Conservation (phyloP, 2,888 invertebrate genomes). For the Philereme vetulata region DNA sequence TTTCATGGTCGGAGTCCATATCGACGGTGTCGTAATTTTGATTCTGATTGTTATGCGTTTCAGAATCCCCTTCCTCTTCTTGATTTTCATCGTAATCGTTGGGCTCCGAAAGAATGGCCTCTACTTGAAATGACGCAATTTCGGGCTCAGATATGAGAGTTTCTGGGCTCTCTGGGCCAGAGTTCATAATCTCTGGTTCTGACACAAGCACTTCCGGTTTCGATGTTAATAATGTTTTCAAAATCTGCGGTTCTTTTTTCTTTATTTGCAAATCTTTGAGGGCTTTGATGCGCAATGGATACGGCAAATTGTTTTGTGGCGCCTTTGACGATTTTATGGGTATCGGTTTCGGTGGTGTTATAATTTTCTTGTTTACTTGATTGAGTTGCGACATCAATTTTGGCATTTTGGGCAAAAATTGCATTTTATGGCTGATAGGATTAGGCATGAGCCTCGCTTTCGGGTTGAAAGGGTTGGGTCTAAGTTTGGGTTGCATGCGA, state of each 20-base stretch:
- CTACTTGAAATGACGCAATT: slow-evolving; percentile 80
- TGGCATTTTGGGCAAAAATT: slow-evolving; percentile 63
- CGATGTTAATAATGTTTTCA: slow-evolving; percentile 76
- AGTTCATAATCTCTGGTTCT: slow-evolving; percentile 78
- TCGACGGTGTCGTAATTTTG: slow-evolving; percentile 77
- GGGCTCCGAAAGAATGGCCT: slow-evolving; percentile 76
- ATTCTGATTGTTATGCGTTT: slow-evolving; percentile 58
- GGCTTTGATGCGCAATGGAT: slow-evolving; percentile 78
- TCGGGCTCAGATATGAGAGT: slow-evolving; percentile 80
- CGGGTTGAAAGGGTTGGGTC: slow-evolving; percentile 79
- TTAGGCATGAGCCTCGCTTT: slow-evolving; percentile 80
- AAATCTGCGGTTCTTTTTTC: slow-evolving; percentile 78
- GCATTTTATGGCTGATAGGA: slow-evolving; percentile 76
- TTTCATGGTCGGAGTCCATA: slow-evolving; percentile 80
- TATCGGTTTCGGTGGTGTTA: slow-evolving; percentile 68
- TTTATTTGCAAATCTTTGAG: slow-evolving; percentile 80
- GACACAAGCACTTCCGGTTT: slow-evolving; percentile 77
- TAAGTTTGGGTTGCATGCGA: slow-evolving; percentile 67
- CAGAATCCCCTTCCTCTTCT: slow-evolving; percentile 58
- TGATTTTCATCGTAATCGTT: slow-evolving; percentile 62
- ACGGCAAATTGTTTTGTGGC: slow-evolving; percentile 70
- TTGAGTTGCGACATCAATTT: slow-evolving; percentile 57
- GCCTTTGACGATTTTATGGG: slow-evolving; percentile 65
- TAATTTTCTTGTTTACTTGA: slow-evolving; percentile 43
- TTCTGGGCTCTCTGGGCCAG: slow-evolving; percentile 80